Percentiles rank a stretch among this genome's conserved stretches.
phyloP scores from a whole-genome alignment of 2,113 vertebrate genomes.

The Ciconia boyciana region DNA sequence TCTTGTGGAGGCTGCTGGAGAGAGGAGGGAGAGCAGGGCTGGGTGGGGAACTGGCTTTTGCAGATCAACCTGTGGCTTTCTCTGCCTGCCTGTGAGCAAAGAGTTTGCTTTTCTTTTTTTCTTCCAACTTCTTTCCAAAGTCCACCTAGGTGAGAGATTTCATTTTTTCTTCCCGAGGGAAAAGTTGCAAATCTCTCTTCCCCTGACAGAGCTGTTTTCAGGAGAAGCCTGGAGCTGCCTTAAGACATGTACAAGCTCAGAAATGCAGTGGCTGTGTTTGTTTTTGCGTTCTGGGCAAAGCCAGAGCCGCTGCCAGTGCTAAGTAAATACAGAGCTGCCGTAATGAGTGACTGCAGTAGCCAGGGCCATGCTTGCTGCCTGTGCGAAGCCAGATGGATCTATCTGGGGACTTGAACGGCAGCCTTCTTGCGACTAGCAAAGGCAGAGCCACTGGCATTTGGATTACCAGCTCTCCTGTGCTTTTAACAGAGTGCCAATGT shows the following conservation, averaged over 20 bases:
- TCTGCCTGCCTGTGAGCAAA: not conserved
- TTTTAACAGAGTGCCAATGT: constrained; percentile 53
- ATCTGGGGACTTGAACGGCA: not conserved
- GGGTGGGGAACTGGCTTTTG: not conserved
- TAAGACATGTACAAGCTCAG: constrained; percentile 31
- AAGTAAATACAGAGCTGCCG: constrained; percentile 50
- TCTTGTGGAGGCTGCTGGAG: not conserved
- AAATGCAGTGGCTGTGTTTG: constrained; percentile 52
- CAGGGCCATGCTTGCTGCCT: not conserved
- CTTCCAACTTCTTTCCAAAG: not conserved
- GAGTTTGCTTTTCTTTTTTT: not conserved
- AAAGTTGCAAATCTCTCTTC: not conserved
- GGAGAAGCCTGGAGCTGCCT: constrained; percentile 29
- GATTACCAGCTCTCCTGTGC: constrained; percentile 51
- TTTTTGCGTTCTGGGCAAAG: constrained; percentile 26
- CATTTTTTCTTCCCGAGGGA: not conserved
- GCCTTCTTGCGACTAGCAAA: not conserved
- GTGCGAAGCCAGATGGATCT: not conserved
- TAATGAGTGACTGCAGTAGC: constrained; percentile 33
- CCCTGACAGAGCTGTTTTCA: not conserved
- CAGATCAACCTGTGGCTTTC: not conserved
- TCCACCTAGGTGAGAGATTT: not conserved
- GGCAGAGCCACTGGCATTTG: constrained; percentile 32
- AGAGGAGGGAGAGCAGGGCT: not conserved
- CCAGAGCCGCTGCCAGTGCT: constrained; percentile 12